Percentiles rank a stretch among this genome's conserved stretches.
Conservation (phyloP, 2,888 invertebrate genomes). For the Hirtodrosophila alboralis region DNA sequence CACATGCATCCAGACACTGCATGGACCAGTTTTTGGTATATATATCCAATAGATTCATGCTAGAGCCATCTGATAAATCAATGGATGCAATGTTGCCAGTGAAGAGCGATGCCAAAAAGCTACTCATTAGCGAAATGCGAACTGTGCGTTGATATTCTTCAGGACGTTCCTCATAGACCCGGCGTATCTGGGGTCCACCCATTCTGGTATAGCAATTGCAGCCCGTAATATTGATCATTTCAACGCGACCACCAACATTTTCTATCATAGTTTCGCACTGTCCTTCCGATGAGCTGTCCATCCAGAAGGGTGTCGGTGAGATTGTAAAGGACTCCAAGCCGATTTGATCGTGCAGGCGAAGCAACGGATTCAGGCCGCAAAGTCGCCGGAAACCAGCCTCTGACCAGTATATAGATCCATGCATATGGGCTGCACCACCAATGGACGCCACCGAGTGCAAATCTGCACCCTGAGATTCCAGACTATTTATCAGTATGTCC, state of each 20-base stretch:
- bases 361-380: slow-evolving; percentile 40
- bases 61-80: slow-evolving; percentile 50
- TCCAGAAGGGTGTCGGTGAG: slow-evolving; percentile 35
- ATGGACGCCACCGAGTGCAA: slow-evolving; percentile 91
- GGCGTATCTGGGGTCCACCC: slow-evolving; percentile 53
- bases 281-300: slow-evolving; percentile 10
- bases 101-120: slow-evolving; percentile 58
- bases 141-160: slow-evolving; percentile 30
- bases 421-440: slow-evolving; percentile 43
- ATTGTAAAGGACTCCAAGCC: slow-evolving; percentile 22
- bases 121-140: slow-evolving; percentile 58
- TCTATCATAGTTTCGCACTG: slow-evolving; percentile 35
- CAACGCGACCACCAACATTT: slow-evolving; percentile 14
- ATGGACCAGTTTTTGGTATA: slow-evolving; percentile 89
- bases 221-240: slow-evolving; percentile 49
- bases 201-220: slow-evolving; percentile 20
- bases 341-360: slow-evolving; percentile 58
- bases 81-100: slow-evolving; percentile 61
- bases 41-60: slow-evolving; percentile 88
- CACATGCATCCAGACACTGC: slow-evolving; percentile 89
- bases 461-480: slow-evolving; percentile 91
- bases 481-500: slow-evolving; percentile 92
- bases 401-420: slow-evolving; percentile 59
- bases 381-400: slow-evolving; percentile 46
- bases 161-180: slow-evolving; percentile 19